A percentile compares a stretch with the other conserved stretches of the same genome.
These are phyloP conservation scores for Tringa solitaria DNA, from an alignment of 2,113 vertebrate genomes.

Conservation along the genomic window DNA sequence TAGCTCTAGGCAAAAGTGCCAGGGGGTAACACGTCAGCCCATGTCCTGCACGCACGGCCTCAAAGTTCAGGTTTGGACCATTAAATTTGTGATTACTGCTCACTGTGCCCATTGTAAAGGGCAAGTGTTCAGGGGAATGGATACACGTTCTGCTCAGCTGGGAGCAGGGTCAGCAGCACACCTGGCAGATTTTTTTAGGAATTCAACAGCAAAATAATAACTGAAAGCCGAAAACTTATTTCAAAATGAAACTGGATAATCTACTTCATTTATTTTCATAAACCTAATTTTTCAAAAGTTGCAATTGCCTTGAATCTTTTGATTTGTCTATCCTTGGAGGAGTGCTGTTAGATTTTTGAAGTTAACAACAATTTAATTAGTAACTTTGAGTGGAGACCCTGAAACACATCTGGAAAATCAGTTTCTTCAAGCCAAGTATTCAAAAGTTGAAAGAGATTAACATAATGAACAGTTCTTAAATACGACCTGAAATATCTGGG, in stretches of 20 bases:
- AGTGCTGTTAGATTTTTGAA: background rate
- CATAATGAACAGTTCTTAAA: background rate
- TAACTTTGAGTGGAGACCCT: background rate
- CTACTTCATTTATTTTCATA: background rate
- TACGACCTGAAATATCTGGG: background rate
- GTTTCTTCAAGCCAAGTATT: background rate
- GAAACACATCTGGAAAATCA: background rate
- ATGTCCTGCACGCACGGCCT: fast-evolving
- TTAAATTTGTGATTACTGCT: background rate
- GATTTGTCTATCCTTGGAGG: background rate
- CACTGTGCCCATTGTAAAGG: background rate
- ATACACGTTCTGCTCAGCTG: background rate
- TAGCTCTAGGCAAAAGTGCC: background rate
- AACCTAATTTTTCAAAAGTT: background rate
- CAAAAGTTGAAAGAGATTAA: background rate
- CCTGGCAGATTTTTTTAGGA: background rate
- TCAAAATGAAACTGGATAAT: background rate
- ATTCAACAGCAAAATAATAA: background rate
- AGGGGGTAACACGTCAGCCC: background rate
- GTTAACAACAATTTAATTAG: background rate
- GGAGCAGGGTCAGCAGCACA: background rate
- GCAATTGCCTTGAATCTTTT: background rate
- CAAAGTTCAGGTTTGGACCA: background rate
- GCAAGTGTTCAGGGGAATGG: background rate
- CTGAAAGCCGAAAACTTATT: background rate